Conservation (phyloP, 1,140 invertebrate species). For the Radopholus similis region DNA sequence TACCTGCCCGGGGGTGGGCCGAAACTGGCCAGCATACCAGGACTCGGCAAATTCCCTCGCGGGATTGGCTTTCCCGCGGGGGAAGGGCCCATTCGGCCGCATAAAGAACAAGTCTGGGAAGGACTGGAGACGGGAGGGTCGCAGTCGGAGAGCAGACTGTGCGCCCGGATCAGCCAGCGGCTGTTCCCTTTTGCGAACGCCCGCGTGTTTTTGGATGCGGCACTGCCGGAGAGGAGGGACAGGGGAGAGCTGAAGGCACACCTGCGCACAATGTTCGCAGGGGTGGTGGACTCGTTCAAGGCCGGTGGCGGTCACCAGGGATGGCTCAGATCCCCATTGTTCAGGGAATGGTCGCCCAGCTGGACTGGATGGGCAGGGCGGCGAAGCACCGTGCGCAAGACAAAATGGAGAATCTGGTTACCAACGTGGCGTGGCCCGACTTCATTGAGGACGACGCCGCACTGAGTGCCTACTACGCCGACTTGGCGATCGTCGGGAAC, state of each 20-base stretch:
- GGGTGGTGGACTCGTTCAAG: slow-evolving; percentile 3
- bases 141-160: neutral
- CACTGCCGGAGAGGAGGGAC: neutral
- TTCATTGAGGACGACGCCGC: slow-evolving; percentile 44
- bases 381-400: slow-evolving; percentile 44
- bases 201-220: slow-evolving; percentile 22
- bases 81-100: neutral
- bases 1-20: slow-evolving; percentile 30
- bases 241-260: neutral
- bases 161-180: slow-evolving; percentile 4
- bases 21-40: slow-evolving; percentile 2
- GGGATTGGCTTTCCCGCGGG: neutral
- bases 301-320: neutral
- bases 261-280: slow-evolving; percentile 1
- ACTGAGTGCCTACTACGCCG: slow-evolving; percentile 35
- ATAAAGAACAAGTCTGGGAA: too few species aligned
- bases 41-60: neutral
- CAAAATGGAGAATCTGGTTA: slow-evolving; percentile 48
- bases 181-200: slow-evolving; percentile 19
- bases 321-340: slow-evolving; percentile 9
- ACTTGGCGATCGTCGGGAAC: slow-evolving; percentile 6
- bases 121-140: neutral
- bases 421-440: slow-evolving; percentile 54
- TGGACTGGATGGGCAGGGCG: slow-evolving; percentile 44
- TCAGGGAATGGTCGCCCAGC: slow-evolving; percentile 48